These are phyloP conservation scores for Maccullochella peelii DNA, from an alignment of 2,113 vertebrate genomes.

Conservation along the genomic window DNA sequence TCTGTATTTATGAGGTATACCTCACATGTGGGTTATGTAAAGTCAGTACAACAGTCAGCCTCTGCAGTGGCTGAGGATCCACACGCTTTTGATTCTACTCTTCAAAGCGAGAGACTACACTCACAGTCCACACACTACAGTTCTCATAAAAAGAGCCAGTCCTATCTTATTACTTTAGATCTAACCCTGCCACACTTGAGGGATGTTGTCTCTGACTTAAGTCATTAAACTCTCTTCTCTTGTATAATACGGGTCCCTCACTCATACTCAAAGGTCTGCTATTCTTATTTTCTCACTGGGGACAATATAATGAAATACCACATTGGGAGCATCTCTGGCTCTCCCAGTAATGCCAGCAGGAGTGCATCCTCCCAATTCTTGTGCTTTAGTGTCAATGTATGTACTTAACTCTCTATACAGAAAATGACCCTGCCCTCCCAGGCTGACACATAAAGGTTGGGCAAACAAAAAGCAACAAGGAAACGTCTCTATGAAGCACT, in stretches of 20 bases:
- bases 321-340: slow-evolving; percentile 21
- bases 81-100: slow-evolving; percentile 66
- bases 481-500: neutral
- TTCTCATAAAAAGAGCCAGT: slow-evolving; percentile 55
- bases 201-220: slow-evolving; percentile 53
- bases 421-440: neutral
- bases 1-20: slow-evolving; percentile 26
- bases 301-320: slow-evolving; percentile 58
- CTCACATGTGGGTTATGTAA: slow-evolving; percentile 58
- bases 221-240: slow-evolving; percentile 48
- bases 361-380: slow-evolving; percentile 17
- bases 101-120: slow-evolving; percentile 59
- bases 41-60: slow-evolving; percentile 68
- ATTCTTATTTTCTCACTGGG: slow-evolving; percentile 27
- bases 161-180: slow-evolving; percentile 62
- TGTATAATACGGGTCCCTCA: slow-evolving; percentile 27
- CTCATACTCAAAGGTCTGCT: slow-evolving; percentile 20
- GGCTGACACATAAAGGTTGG: slow-evolving; percentile 1
- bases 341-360: slow-evolving; percentile 40
- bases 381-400: slow-evolving; percentile 47
- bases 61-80: slow-evolving; percentile 62
- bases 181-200: slow-evolving; percentile 43
- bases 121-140: slow-evolving; percentile 49
- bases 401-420: slow-evolving; percentile 13
- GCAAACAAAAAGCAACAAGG: neutral